Conservation (phyloP, 2,888 invertebrate genomes). For the Brachyptera putata region DNA sequence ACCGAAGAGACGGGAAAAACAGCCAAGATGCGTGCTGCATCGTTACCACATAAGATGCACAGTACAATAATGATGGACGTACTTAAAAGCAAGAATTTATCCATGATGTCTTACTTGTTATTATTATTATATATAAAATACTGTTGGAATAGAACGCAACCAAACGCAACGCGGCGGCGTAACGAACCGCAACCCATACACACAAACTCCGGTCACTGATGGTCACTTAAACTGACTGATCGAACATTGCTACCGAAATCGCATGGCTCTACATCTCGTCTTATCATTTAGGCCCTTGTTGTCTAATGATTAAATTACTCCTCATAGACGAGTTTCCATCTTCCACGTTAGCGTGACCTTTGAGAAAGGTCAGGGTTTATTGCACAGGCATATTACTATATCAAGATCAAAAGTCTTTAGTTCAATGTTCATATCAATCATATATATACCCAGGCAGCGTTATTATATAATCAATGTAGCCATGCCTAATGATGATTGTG, state of each 20-base stretch:
- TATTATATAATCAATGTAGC: too few relatives aligned
- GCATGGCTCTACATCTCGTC: neutral
- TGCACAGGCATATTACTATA: neutral
- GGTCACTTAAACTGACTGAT: neutral
- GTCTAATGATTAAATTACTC: conserved; percentile 7
- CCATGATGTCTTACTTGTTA: too few relatives aligned
- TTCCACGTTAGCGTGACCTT: conserved; percentile 1
- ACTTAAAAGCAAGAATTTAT: neutral
- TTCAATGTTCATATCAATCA: conserved; percentile 16
- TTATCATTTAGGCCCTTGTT: conserved; percentile 1
- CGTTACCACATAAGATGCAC: neutral
- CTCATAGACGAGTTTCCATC: neutral
- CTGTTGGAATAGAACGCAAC: neutral
- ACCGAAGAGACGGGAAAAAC: conserved; percentile 46
- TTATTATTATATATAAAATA: neutral
- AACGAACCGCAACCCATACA: too few relatives aligned
- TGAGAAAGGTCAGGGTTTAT: conserved; percentile 12
- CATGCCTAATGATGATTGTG: too few relatives aligned
- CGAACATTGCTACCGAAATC: neutral
- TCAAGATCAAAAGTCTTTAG: conserved; percentile 1
- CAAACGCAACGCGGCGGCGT: too few relatives aligned
- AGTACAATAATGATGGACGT: neutral
- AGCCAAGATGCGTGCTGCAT: conserved; percentile 44
- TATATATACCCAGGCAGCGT: too few relatives aligned
- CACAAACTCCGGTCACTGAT: conserved; percentile 9